Base-by-base conservation (phyloP, 1,140 invertebrate genomes). In the Maconellicoccus hirsutus region DNA sequence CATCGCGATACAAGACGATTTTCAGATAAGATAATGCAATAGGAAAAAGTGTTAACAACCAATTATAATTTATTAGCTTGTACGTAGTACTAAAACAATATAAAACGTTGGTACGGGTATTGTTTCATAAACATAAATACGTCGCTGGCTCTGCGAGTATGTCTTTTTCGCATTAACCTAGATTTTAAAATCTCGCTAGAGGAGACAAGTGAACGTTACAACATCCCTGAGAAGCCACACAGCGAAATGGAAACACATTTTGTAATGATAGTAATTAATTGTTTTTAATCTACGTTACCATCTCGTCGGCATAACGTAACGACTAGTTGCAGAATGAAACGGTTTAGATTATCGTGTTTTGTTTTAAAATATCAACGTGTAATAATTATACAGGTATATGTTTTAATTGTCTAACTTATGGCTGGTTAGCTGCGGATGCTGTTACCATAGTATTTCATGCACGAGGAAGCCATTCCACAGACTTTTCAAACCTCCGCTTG, bases 261-360 rank as follows among this genome's bases (percentile, higher is more conserved):
- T 52, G 42, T 52, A 52, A 52, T 52, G 10, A 52, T 52, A 52
- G 42, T 52, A 52, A 52, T 52, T 52, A 52, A 52, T 52, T 52
- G 42, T 52, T 52, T 52, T 52, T 52, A 52, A 52, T 52, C 42
- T 52, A 52, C 42, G 42, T 52, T 52, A 52, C 42, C 42, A 52
- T 52, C 42, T 52, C 42, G 4, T 2, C 42, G 42, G 42, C 6
- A 52, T 52, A 52, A 52, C 42, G 42, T 52, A 52, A 52, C 29
- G 29, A 33, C 42, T 52, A 52, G 42, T 52, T 52, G 42, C 42
- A 3, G 42, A 52, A 52, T 52, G n/a, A 52, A 16, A 52, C 42
- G 6, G 12, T 14, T 16, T 52, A 19, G 10, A 52, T 19, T 19
- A 52, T 33, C 29, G 42, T 52, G 42, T 52, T 16, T 52, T 16